Evolutionary conservation across 2,113 vertebrate species (phyloP), one percentile per base, ranked within the genome.

Genomic region (Sterna hirundo): DNA sequence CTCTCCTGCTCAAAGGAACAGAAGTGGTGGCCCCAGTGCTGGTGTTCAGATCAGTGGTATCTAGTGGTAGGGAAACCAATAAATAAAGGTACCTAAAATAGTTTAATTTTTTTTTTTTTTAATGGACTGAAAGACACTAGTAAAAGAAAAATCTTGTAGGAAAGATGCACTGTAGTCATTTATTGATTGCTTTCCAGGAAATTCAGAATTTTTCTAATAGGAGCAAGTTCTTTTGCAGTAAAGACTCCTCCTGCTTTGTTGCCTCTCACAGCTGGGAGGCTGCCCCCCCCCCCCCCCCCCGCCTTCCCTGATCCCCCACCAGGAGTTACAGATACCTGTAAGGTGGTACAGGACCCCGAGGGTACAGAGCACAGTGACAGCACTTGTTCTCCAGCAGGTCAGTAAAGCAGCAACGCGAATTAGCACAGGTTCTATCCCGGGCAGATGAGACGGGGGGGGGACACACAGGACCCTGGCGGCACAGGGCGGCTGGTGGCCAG

Each of bases 141-240:
- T 81, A 83, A 95, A 94, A 86, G 85, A 90, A 84, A 87, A 84
- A 93, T 82, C 78, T 86, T 93, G 61, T 91, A 94, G 82, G 93
- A 96, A 91, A 96, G 88, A 87, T 96, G 96, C 95, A 95, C 96
- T 96, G 96, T 93, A 93, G 93, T 92, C 7, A 96, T 98, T 98
- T 97, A 97, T 98, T 97, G 94, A 98, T 97, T 87, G 92, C 85
- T 97, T 96, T 95, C 83, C 89, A 93, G 80, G 92, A 92, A 95
- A 90, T 84, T 94, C 93, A 96, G 83, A 87, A 91, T 94, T 76
- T 92, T 83, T 95, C 92, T 71, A 78, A 44, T 72, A 84, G 89
- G 94, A 96, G 96, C 94, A 95, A 93, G 75, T 83, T 91, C 77
- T 89, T 93, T 86, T 68, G 88, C 92, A 96, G 91, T 74, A 82